These are phyloP conservation scores for Electrophaes corylata DNA, from an alignment of 2,888 invertebrate genomes.

Conservation along the genomic window DNA sequence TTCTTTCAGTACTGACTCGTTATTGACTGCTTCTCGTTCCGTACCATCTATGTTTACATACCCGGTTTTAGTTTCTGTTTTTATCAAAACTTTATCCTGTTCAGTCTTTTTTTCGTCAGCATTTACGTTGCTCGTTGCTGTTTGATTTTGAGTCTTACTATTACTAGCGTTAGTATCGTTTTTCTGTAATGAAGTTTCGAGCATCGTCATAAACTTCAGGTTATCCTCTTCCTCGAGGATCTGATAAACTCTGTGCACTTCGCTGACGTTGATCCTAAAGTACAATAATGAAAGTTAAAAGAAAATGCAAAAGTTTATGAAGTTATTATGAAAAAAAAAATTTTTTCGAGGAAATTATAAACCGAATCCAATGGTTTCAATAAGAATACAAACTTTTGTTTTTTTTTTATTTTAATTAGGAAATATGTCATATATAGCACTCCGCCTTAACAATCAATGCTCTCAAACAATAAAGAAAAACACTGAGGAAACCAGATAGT, in stretches of 20 bases:
- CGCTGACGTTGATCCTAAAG: constrained; percentile 77
- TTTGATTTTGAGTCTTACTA: constrained; percentile 33
- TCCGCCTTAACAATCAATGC: too few species aligned
- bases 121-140: constrained; percentile 25
- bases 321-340: too few species aligned
- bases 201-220: constrained; percentile 71
- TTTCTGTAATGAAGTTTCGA: constrained; percentile 58
- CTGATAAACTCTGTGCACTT: constrained; percentile 77
- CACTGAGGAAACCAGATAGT: too few species aligned
- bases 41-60: constrained; percentile 77
- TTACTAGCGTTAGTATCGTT: constrained; percentile 42
- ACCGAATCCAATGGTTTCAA: too few species aligned
- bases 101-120: constrained; percentile 24
- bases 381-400: too few species aligned
- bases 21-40: constrained; percentile 68
- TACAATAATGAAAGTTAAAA: constrained; percentile 10
- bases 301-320: not conserved
- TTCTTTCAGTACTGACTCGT: constrained; percentile 63
- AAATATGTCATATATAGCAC: too few species aligned
- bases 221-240: constrained; percentile 79
- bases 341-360: too few species aligned
- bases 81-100: constrained; percentile 65
- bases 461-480: too few species aligned
- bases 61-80: constrained; percentile 75
- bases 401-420: too few species aligned